phyloP scores from a whole-genome alignment of 1,140 invertebrate species.

The Tyrophagus putrescentiae region DNA sequence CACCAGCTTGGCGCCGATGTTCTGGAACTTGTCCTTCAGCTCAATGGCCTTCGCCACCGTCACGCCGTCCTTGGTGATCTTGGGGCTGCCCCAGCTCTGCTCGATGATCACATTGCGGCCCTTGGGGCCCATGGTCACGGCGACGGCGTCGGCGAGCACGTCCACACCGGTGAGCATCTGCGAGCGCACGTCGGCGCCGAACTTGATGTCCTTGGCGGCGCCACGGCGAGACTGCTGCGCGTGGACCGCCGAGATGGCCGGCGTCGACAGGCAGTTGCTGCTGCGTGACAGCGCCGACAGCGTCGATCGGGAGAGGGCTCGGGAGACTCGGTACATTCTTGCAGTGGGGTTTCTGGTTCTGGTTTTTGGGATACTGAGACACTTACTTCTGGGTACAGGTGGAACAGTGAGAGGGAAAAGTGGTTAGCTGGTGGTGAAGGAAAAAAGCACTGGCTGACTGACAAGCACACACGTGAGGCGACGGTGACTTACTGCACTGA shows the following conservation, averaged over 20 bases:
- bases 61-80: constrained; percentile 99
- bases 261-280: not conserved
- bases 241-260: not conserved
- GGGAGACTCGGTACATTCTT: constrained; percentile 28
- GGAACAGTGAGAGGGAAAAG: not conserved
- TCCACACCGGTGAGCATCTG: constrained; percentile 96
- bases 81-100: constrained; percentile 97
- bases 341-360: no score
- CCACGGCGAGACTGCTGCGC: constrained; percentile 20
- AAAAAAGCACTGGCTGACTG: no score
- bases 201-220: constrained; percentile 87
- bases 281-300: constrained; percentile 17
- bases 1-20: constrained; percentile 97
- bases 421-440: no score
- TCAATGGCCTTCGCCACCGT: constrained; percentile 98
- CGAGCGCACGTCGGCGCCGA: constrained; percentile 87
- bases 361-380: no score
- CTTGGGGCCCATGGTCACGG: constrained; percentile 99
- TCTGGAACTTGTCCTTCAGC: constrained; percentile 97
- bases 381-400: not conserved
- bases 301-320: constrained; percentile 24
- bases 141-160: constrained; percentile 91
- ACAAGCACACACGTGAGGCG: not conserved
- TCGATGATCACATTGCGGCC: constrained; percentile 97
- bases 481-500: no score